Base-by-base conservation (phyloP, 64 coral and sea anemone genomes). In the Porites lutea region DNA sequence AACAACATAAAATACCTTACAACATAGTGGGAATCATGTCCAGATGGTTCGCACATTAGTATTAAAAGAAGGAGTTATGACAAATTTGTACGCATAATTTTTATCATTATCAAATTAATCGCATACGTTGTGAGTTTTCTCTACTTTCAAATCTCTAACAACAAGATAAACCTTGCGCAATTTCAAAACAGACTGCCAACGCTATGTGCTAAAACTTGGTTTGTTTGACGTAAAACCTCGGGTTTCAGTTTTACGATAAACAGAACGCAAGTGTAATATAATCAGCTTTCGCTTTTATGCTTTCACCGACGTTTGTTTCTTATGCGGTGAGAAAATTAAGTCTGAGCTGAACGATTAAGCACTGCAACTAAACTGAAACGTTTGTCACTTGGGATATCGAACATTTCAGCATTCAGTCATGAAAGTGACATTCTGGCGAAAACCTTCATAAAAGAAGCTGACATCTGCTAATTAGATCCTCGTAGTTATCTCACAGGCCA, bases 401-500 rank as follows among this genome's bases (percentile, higher is more conserved):
- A 94, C 91, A 76, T 97, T 97, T 97, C 92, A 97, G 79, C 95
- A 91, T 94, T 94, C 88, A 94, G 87, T 93, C 88, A 93, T 91
- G 65, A 82, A 94, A 77, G 75, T 97, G 95, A 94, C 95, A 92
- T 77, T 83, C 83, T 93, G 73, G 78, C 89, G 93, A 92, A 92
- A 94, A 93, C 81, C 86, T 91, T 94, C 88, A 94, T 75, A 74
- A 61, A 68, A 8, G 79, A 91, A 79, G 64, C 93, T 97, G 95
- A 92, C 95, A 97, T 93, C 65, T 89, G 77, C 89, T 97, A 97
- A 97, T 97, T 92, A 91, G 95, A 88, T 97, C 83, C 93, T 93
- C 74, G 90, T 90, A 89, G 88, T 85, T 94, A 82, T 84, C 82
- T 94, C 61, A 63, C 72, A 65, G 48, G 57, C 73, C 75, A 75